Percentiles rank a stretch among this genome's conserved stretches.
Conservation (phyloP, 1,140 invertebrate species). For the Drosophila gunungcola region DNA sequence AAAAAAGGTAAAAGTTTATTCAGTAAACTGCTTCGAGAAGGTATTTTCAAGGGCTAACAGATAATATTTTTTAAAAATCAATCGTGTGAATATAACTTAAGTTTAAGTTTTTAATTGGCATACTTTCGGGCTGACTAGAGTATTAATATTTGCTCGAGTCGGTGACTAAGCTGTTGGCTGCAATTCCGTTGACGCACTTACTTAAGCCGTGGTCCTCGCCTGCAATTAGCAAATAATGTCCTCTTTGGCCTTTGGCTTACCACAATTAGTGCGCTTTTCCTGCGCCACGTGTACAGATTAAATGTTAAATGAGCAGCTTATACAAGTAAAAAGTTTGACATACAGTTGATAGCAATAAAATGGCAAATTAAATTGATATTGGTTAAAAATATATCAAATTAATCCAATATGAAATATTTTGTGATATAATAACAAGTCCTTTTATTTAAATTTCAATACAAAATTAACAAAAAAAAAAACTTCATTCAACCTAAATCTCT, state of each 20-base stretch:
- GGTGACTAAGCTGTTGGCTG: constrained; percentile 3
- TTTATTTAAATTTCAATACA: no score
- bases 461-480: no score
- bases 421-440: no score
- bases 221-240: neutral
- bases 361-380: neutral
- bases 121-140: constrained; percentile 5
- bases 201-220: no score
- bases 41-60: no score
- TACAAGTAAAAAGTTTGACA: neutral
- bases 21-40: no score
- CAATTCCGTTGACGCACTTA: constrained; percentile 5
- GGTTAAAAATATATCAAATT: no score
- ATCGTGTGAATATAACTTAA: no score
- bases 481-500: no score
- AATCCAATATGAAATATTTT: no score
- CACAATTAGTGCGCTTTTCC: constrained; percentile 19
- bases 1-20: no score
- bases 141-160: neutral
- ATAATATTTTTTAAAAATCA: no score
- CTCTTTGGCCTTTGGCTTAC: neutral
- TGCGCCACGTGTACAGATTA: constrained; percentile 9
- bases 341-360: neutral
- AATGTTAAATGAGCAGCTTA: constrained; percentile 4
- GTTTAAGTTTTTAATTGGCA: neutral